Conservation (phyloP, 2,113 vertebrate genomes). For the Clupea harengus region DNA sequence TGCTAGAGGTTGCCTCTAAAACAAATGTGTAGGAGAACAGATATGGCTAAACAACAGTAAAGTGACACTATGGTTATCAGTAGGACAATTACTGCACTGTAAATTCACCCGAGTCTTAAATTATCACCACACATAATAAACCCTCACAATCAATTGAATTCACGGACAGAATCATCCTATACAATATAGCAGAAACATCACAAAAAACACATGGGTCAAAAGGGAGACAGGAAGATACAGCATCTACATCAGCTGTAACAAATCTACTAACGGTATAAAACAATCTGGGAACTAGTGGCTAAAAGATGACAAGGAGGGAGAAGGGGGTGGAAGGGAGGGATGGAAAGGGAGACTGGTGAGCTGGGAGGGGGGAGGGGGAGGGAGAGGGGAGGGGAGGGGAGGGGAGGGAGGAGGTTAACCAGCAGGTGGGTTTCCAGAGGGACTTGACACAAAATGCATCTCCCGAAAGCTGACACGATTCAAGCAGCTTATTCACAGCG, state of each 20-base stretch:
- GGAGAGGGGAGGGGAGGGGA: neutral
- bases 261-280: slow-evolving; percentile 50
- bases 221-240: neutral
- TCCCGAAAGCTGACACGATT: slow-evolving; percentile 17
- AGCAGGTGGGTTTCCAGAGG: slow-evolving; percentile 15
- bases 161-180: neutral
- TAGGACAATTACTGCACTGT: neutral
- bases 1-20: too few relatives aligned
- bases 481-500: slow-evolving; percentile 16
- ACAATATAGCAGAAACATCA: neutral
- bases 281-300: slow-evolving; percentile 31
- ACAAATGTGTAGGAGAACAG: too few relatives aligned
- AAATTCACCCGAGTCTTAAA: too few relatives aligned
- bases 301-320: slow-evolving; percentile 36
- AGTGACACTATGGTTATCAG: neutral
- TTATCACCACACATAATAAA: neutral
- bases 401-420: neutral
- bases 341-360: neutral
- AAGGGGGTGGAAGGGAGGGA: slow-evolving; percentile 28
- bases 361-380: neutral
- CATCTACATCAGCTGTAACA: slow-evolving; percentile 35
- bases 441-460: slow-evolving; percentile 19
- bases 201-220: neutral
- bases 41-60: too few relatives aligned
- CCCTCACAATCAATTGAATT: neutral